Base-by-base conservation (phyloP, 2,888 invertebrate species). In the Galerucella nymphaeae region DNA sequence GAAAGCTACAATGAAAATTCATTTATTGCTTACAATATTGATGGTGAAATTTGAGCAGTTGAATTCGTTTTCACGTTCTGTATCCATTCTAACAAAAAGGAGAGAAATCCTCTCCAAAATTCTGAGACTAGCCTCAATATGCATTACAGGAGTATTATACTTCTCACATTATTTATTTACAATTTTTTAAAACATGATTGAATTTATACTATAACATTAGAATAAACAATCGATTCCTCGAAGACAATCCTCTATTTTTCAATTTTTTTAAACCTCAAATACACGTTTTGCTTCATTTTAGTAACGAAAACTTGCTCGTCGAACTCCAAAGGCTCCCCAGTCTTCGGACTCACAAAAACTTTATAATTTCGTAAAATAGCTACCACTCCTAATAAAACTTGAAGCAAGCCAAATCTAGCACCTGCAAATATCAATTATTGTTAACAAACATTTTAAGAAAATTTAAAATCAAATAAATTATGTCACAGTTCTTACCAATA, bases 401-500 rank as follows among this genome's bases (percentile, higher is more conserved):
- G 82, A 75, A 83, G 75, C 8, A 81, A 23, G 11, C 83, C 83
- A 75, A 83, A 81, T 61, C 82, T 73, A 61, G 79, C 65, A 11
- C 83, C 83, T 82, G 18, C 10, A 68, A 66, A 77, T 45, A 2
- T 13, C n/a, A n/a, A n/a, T n/a, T n/a, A n/a, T n/a, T n/a, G n/a
- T n/a, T n/a, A n/a, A n/a, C n/a, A n/a, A n/a, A n/a, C n/a, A n/a
- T n/a, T n/a, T n/a, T n/a, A n/a, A n/a, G n/a, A n/a, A n/a, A n/a
- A n/a, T n/a, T n/a, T n/a, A n/a, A n/a, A n/a, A n/a, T n/a, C n/a
- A n/a, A n/a, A n/a, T n/a, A n/a, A n/a, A n/a, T n/a, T n/a, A n/a
- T n/a, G n/a, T n/a, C n/a, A n/a, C n/a, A n/a, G 23, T 66, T 16
- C 41, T 76, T 77, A 84, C 84, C 84, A 61, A 84, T 80, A 64